A percentile compares a stretch with the other conserved stretches of the same genome.
Evolutionary conservation across 1,140 invertebrate species (phyloP).

Genomic region (Chelonus insularis): DNA sequence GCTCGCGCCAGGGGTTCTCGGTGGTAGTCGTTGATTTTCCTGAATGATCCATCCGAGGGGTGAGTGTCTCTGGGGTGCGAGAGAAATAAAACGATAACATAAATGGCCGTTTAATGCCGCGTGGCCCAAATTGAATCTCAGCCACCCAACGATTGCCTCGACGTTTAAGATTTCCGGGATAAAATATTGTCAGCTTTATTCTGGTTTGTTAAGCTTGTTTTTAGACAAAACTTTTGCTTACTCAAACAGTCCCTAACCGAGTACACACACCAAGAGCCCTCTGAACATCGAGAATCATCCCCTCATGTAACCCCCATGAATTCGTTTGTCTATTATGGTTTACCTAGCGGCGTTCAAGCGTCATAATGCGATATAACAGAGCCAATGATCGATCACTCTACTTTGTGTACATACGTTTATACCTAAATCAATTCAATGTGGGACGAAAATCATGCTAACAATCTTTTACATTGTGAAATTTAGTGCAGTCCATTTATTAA

Average conservation of each 20-base stretch:
- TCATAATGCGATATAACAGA: neutral
- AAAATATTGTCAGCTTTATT: conserved; percentile 6
- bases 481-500: neutral
- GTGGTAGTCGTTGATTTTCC: neutral
- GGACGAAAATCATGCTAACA: neutral
- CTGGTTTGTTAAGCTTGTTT: neutral
- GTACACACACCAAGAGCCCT: neutral
- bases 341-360: conserved; percentile 3
- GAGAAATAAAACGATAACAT: conserved; percentile 32
- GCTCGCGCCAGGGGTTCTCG: neutral
- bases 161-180: neutral
- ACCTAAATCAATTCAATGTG: conserved; percentile 1
- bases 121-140: conserved; percentile 50
- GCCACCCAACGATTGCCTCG: conserved; percentile 34
- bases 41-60: neutral
- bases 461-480: neutral
- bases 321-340: conserved; percentile 22
- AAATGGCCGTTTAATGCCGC: conserved; percentile 41
- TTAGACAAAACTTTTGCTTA: conserved; percentile 16
- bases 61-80: conserved; percentile 21
- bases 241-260: neutral
- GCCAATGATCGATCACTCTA: neutral
- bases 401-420: neutral
- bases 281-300: neutral
- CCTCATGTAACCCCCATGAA: conserved; percentile 1